Conservation (phyloP, 2,888 invertebrate species). For the Andrena minutula region DNA sequence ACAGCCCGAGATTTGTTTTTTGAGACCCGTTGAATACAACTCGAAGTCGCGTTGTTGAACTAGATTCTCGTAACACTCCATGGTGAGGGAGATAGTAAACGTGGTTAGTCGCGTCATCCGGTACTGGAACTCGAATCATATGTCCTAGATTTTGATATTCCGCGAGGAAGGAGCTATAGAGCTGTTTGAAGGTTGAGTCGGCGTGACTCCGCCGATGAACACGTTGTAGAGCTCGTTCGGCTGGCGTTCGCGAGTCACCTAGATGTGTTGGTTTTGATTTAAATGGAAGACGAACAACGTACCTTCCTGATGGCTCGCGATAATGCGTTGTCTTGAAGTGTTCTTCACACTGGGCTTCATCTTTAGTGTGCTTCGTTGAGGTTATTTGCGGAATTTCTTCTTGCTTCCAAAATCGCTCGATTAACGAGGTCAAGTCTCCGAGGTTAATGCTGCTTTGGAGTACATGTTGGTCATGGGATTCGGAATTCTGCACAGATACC, state of each 20-base stretch:
- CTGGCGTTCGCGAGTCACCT: background rate
- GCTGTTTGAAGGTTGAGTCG: background rate
- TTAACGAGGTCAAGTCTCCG: background rate
- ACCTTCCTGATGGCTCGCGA: background rate
- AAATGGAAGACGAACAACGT: background rate
- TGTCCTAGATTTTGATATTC: background rate
- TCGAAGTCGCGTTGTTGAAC: background rate
- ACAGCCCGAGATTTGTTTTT: background rate
- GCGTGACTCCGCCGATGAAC: background rate
- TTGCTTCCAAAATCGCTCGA: background rate
- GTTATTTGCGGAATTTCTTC: background rate
- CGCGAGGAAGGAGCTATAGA: background rate
- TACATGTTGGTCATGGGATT: no score
- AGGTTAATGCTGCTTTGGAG: background rate
- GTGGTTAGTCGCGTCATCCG: background rate
- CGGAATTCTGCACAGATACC: background rate
- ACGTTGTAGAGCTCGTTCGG: background rate
- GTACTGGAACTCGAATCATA: background rate
- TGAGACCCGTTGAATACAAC: conserved; percentile 4
- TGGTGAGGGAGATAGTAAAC: background rate
- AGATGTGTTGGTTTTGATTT: background rate
- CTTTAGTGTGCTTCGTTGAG: background rate
- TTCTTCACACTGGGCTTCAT: background rate
- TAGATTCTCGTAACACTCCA: background rate
- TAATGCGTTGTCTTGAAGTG: background rate